These are phyloP conservation scores for Solenodon paradoxus DNA, from an alignment of 2,113 vertebrate species.

Conservation along the genomic window DNA sequence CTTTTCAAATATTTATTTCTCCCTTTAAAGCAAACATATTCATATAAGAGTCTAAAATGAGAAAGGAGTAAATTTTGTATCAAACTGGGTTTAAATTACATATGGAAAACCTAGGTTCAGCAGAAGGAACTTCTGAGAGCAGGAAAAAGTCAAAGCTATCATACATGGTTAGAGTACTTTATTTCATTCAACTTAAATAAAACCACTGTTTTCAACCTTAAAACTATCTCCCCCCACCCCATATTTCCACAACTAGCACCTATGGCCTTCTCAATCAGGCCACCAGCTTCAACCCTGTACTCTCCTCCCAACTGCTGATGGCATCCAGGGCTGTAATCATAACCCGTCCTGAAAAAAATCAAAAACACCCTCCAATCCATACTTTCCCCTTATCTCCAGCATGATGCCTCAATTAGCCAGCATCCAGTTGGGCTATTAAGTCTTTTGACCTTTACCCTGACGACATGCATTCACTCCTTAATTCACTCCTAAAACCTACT, in stretches of 20 bases:
- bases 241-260: not conserved
- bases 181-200: not conserved
- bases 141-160: not conserved
- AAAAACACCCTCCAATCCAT: not conserved
- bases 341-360: not conserved
- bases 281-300: not conserved
- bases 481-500: not conserved
- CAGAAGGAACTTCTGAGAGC: not conserved
- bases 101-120: not conserved
- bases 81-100: slow-evolving; percentile 44
- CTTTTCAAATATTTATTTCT: slow-evolving; percentile 71
- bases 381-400: not conserved
- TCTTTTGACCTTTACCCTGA: not conserved
- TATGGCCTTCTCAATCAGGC: not conserved
- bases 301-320: not conserved
- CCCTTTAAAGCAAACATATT: slow-evolving; percentile 51
- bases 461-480: not conserved
- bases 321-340: not conserved
- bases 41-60: slow-evolving; percentile 25
- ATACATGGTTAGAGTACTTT: not conserved
- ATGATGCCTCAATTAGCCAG: not conserved
- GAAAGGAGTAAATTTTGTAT: slow-evolving; percentile 45
- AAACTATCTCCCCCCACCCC: not conserved
- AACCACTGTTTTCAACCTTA: not conserved
- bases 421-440: not conserved